Evolutionary conservation across 2,797 vertebrate genomes (phyloP).

Genomic region (Typhlichthys eigenmanni): DNA sequence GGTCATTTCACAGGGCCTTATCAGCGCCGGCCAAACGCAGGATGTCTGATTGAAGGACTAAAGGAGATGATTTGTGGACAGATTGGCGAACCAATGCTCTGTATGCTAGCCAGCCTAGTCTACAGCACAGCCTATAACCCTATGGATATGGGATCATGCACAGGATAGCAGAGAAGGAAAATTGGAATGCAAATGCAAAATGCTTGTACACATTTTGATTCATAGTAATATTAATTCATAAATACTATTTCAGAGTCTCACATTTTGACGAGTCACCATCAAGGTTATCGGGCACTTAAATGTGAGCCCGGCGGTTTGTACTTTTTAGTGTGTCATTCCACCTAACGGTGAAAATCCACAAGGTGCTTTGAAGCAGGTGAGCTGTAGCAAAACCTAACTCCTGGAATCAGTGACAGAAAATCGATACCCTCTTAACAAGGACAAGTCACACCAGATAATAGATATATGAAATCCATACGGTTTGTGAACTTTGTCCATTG

Average conservation of each 20-base stretch:
- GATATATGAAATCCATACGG: constrained; percentile 81
- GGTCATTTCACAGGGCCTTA: constrained; percentile 66
- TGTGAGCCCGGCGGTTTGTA: constrained; percentile 58
- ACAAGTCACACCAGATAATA: constrained; percentile 79
- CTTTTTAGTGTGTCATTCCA: constrained; percentile 54
- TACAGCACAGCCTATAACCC: constrained; percentile 36
- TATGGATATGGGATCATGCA: constrained; percentile 29
- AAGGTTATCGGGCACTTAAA: constrained; percentile 39
- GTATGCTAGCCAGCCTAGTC: constrained; percentile 38
- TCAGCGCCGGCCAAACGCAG: constrained; percentile 62
- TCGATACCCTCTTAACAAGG: constrained; percentile 76
- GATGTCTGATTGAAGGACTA: constrained; percentile 57
- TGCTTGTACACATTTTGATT: too few relatives aligned
- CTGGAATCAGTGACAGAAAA: constrained; percentile 76
- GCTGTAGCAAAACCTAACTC: constrained; percentile 50
- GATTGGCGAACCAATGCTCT: constrained; percentile 42
- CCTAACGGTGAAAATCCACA: constrained; percentile 60
- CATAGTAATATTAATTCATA: too few relatives aligned
- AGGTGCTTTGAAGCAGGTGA: constrained; percentile 48
- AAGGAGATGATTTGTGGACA: constrained; percentile 64
- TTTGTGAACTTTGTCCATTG: constrained; percentile 75
- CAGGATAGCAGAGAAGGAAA: constrained; percentile 21
- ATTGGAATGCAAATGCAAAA: background rate
- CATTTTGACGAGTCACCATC: too few relatives aligned
- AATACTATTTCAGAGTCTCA: too few relatives aligned